Evolutionary conservation across 2,113 vertebrate genomes (phyloP).

Genomic region (Hyaena hyaena): DNA sequence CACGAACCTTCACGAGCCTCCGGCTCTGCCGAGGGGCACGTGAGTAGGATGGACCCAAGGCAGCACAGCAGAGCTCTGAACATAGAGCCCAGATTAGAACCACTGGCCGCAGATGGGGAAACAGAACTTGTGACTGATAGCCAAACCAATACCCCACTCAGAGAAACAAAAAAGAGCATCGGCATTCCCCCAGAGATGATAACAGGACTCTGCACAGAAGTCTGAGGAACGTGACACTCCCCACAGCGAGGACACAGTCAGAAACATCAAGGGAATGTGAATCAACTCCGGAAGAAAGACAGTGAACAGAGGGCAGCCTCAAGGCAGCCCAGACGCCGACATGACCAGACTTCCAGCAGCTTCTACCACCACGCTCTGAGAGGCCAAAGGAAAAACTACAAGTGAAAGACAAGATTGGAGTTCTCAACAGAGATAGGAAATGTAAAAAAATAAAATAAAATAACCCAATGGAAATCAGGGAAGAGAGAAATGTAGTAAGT

Average conservation of each 20-base stretch:
- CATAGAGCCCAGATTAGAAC: background rate
- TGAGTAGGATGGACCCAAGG: too few relatives aligned
- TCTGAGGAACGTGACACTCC: background rate
- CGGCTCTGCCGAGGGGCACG: too few relatives aligned
- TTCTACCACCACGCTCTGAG: background rate
- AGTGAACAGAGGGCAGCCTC: background rate
- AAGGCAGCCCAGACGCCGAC: background rate
- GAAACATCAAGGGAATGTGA: background rate
- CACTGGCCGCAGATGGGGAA: background rate
- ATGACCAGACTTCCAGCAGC: background rate
- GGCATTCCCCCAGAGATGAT: background rate
- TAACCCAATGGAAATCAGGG: background rate
- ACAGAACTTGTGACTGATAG: background rate
- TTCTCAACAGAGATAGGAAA: background rate
- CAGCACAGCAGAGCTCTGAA: background rate
- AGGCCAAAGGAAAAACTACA: background rate
- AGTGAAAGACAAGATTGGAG: background rate
- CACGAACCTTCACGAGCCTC: background rate
- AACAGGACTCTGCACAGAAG: background rate
- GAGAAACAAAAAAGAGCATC: background rate
- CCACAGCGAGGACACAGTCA: background rate
- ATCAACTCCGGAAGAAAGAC: background rate
- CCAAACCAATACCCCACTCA: background rate
- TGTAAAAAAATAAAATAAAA: background rate
- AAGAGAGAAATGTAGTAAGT: background rate